Evolutionary conservation across 2,888 invertebrate species (phyloP), one percentile per base, ranked within the genome.

Genomic region (Trichogramma dendrolimi): DNA sequence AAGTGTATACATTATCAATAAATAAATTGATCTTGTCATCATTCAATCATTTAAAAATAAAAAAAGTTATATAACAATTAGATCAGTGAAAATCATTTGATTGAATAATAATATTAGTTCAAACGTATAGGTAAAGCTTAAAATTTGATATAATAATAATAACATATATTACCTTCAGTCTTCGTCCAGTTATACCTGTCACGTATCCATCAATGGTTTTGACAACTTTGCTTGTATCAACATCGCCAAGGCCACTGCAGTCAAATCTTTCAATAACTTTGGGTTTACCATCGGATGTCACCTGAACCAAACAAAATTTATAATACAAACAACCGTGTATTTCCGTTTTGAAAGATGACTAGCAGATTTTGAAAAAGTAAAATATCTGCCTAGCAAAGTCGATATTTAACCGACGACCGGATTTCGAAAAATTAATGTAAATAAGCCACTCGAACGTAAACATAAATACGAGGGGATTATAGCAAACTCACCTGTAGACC

Each of bases 241-340:
- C 95, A 85, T 99, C 98, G 4, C 98, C 99, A 75, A 94, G 91
- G 27, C 99, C 99, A 71, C 93, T 93, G 74, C 96, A 95, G 82
- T 99, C 97, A 76, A 89, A 92, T 64, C 97, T 86, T 79, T 96
- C 96, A 73, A 98, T 88, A 55, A 99, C 88, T 83, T 99, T 99
- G 14, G 89, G 86, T 73, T 91, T 88, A 50, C 96, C 96, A 77
- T 93, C 91, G 63, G 89, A 87, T 11, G 96, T 92, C 68, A 86
- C 83, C 96, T 96, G 77, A 63, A 71, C 47, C 55, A 53, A 59
- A 57, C 11, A 27, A 27, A 27, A 27, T 27, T 27, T 27, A 27
- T 27, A 27, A 27, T 27, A n/a, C 8, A 46, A 46, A 46, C 11
- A n/a, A 10, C 2, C 39, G 10, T 7, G 8, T n/a, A 49, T 41